These are phyloP conservation scores for Channallabes apus DNA, from an alignment of 2,797 vertebrate genomes.

Conservation along the genomic window DNA sequence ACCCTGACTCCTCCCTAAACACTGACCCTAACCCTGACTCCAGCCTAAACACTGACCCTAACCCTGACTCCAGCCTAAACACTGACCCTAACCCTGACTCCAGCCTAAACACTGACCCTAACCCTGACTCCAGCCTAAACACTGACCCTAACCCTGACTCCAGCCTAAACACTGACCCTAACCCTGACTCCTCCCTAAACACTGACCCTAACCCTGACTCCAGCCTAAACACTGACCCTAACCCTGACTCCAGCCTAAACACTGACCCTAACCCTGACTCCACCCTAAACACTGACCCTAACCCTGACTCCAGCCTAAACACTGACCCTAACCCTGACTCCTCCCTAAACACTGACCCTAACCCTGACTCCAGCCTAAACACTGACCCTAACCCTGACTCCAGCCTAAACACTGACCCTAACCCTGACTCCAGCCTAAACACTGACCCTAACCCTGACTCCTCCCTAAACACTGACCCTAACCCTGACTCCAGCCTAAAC, in stretches of 20 bases:
- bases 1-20: not conserved
- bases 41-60: not conserved
- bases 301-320: no score
- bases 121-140: no score
- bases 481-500: no score
- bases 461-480: not conserved
- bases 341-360: not conserved
- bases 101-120: not conserved
- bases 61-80: not conserved
- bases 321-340: not conserved
- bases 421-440: not conserved
- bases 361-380: not conserved
- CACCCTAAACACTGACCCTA: not conserved
- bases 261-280: not conserved
- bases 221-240: not conserved
- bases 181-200: not conserved
- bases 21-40: no score
- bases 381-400: no score
- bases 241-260: not conserved
- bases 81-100: not conserved
- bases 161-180: not conserved
- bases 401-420: not conserved
- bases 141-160: not conserved
- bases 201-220: no score
- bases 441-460: not conserved